Percentiles rank a stretch among this genome's conserved stretches.
Conservation (phyloP, 2,888 invertebrate genomes). For the Scaptomyza cyrtandrae region DNA sequence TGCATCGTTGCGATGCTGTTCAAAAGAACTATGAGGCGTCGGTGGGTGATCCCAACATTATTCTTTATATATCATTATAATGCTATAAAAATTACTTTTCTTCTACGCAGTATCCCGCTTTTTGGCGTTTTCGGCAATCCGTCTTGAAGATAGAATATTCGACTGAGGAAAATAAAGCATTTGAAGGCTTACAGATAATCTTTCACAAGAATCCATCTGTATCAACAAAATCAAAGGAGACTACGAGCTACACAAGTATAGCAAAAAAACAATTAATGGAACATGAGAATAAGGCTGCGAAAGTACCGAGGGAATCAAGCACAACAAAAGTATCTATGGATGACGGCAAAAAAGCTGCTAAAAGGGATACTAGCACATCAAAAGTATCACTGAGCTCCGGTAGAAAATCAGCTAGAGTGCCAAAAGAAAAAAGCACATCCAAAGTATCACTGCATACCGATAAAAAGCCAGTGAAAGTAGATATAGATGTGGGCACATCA, state of each 20-base stretch:
- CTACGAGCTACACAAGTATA: neutral
- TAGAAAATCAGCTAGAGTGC: no score
- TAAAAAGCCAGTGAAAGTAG: no score
- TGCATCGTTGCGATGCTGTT: conserved; percentile 32
- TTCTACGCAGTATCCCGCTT: conserved; percentile 26
- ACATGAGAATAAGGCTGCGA: neutral
- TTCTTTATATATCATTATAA: neutral
- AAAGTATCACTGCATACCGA: no score
- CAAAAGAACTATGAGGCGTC: conserved; percentile 25
- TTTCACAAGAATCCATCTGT: conserved; percentile 28
- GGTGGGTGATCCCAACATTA: conserved; percentile 24
- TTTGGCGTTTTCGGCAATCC: conserved; percentile 32
- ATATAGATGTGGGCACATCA: no score
- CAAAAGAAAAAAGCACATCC: no score
- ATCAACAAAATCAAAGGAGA: neutral
- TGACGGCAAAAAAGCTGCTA: neutral
- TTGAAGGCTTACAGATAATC: conserved; percentile 48
- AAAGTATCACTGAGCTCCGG: neutral
- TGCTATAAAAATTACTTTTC: neutral
- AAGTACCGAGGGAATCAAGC: neutral
- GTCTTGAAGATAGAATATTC: conserved; percentile 36
- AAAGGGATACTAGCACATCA: neutral
- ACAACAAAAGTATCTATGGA: neutral
- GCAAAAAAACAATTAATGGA: neutral
- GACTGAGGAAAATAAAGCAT: conserved; percentile 16